These are phyloP conservation scores for Apeltes quadracus DNA, from an alignment of 2,113 vertebrate species.

Conservation along the genomic window DNA sequence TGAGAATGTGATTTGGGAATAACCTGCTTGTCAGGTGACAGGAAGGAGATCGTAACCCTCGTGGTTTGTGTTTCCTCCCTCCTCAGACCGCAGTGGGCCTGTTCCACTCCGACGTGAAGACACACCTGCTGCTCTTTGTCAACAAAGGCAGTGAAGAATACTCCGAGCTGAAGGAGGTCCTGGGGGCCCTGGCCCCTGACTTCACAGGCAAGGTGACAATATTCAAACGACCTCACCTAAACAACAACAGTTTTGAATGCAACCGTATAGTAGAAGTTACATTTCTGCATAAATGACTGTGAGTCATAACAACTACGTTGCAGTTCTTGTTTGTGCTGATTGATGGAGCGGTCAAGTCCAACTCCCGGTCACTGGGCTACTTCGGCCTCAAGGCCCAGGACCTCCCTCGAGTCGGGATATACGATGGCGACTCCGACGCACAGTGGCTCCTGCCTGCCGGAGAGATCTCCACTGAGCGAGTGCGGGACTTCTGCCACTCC, in stretches of 20 bases:
- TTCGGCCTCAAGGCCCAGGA: slow-evolving; percentile 86
- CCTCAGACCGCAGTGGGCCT: slow-evolving; percentile 86
- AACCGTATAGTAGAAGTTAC: not conserved
- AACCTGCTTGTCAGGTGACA: not conserved
- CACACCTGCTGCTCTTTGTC: slow-evolving; percentile 89
- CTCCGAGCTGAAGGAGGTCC: slow-evolving; percentile 67
- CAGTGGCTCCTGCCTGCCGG: slow-evolving; percentile 80
- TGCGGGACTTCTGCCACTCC: slow-evolving; percentile 84
- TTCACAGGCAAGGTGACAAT: slow-evolving; percentile 86
- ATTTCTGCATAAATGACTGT: not conserved
- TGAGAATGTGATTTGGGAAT: not conserved
- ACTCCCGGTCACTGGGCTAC: slow-evolving; percentile 80
- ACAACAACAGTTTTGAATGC: not conserved
- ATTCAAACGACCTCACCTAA: not conserved
- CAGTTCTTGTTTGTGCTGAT: slow-evolving; percentile 92
- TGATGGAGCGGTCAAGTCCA: slow-evolving; percentile 81
- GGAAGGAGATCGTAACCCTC: not conserved
- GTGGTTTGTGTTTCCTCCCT: not conserved
- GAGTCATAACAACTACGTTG: slow-evolving; percentile 33
- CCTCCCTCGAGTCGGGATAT: slow-evolving; percentile 88
- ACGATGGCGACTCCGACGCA: slow-evolving; percentile 79
- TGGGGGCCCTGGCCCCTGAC: slow-evolving; percentile 79
- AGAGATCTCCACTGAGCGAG: slow-evolving; percentile 77
- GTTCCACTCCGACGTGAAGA: slow-evolving; percentile 84
- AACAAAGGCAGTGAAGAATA: slow-evolving; percentile 83